These are phyloP conservation scores for Noctua pronuba DNA, from an alignment of 2,888 invertebrate genomes.

Conservation along the genomic window DNA sequence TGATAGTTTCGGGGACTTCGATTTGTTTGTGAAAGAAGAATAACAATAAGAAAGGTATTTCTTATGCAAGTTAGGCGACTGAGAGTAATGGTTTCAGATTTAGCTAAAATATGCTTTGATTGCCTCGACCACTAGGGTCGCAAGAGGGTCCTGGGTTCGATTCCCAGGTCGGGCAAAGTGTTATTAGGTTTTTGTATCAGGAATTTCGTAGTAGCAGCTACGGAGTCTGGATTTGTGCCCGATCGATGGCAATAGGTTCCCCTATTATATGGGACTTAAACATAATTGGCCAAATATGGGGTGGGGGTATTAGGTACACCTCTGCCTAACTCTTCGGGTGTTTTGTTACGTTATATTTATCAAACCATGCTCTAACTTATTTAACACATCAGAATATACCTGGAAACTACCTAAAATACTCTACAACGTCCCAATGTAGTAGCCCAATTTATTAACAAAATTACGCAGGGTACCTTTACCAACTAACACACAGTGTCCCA, in stretches of 20 bases:
- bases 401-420: neutral
- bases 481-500: conserved; percentile 17
- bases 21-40: conserved; percentile 1
- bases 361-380: neutral
- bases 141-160: neutral
- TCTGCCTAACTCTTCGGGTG: neutral
- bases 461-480: conserved; percentile 7
- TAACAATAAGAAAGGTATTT: neutral
- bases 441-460: conserved; percentile 17
- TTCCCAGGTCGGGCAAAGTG: neutral
- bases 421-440: neutral
- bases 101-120: neutral
- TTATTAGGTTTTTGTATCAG: neutral
- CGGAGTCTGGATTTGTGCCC: neutral
- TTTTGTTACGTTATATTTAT: neutral
- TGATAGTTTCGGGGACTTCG: conserved; percentile 19
- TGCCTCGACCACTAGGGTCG: neutral
- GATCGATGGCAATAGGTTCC: neutral
- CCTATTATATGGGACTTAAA: neutral
- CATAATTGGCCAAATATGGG: neutral
- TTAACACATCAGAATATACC: neutral
- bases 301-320: neutral
- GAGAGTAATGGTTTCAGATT: neutral
- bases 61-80: neutral
- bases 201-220: neutral